Conservation (phyloP, 2,113 vertebrate species). For the Pelodiscus sinensis region DNA sequence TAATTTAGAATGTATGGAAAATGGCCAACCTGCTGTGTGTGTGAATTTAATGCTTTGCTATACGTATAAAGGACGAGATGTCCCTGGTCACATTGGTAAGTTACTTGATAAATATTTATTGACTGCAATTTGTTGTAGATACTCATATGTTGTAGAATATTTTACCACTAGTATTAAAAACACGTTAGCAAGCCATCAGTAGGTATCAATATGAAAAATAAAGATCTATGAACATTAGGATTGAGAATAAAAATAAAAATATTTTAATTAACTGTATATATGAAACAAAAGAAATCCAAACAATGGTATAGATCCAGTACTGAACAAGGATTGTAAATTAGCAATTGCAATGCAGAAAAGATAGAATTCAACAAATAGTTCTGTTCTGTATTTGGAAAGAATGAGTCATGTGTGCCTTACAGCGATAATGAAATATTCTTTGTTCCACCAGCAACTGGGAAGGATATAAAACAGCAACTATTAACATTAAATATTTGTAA, state of each 20-base stretch:
- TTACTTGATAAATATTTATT: background rate
- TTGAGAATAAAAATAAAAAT: background rate
- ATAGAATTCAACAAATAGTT: background rate
- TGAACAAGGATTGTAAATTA: background rate
- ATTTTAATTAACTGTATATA: background rate
- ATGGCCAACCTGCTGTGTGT: constrained; percentile 82
- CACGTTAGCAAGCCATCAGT: background rate
- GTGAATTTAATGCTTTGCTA: constrained; percentile 90
- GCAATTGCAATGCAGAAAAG: background rate
- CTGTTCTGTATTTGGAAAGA: background rate
- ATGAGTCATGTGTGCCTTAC: background rate
- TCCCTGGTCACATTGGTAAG: constrained; percentile 88
- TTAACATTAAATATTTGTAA: background rate
- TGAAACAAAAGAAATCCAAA: background rate
- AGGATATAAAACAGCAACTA: background rate
- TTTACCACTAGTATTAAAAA: background rate
- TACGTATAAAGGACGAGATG: constrained; percentile 82
- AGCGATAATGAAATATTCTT: background rate
- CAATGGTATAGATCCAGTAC: background rate
- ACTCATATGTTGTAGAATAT: background rate
- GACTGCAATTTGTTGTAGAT: background rate
- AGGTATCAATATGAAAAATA: background rate
- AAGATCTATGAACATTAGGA: background rate
- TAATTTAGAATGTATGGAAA: constrained; percentile 81
- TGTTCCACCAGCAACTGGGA: background rate